Conservation (phyloP, 2,888 invertebrate species). For the Asteroscopus sphinx region DNA sequence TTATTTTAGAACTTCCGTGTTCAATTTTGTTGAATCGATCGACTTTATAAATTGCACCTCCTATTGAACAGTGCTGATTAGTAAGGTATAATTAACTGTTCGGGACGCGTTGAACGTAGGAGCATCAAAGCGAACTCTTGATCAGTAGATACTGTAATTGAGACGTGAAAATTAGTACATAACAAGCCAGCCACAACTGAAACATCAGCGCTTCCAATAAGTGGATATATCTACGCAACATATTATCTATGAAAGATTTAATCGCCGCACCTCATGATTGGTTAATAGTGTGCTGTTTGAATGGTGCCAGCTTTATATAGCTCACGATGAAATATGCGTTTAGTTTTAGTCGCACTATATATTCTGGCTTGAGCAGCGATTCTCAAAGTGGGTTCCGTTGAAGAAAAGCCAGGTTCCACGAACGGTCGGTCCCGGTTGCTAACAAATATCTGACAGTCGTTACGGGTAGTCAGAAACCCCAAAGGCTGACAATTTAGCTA, state of each 20-base stretch:
- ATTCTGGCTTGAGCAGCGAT: no score
- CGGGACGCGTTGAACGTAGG: constrained; percentile 31
- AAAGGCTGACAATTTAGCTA: no score
- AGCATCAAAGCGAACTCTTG: constrained; percentile 47
- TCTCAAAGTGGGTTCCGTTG: no score
- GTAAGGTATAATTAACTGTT: constrained; percentile 60
- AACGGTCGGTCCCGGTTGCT: no score
- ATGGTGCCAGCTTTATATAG: constrained; percentile 61
- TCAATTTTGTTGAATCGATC: constrained; percentile 20
- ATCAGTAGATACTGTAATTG: constrained; percentile 40
- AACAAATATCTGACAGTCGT: no score
- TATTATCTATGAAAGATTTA: constrained; percentile 53
- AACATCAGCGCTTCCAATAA: constrained; percentile 32
- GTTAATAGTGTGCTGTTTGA: constrained; percentile 61
- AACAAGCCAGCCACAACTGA: constrained; percentile 31
- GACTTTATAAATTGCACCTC: constrained; percentile 5
- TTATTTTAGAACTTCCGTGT: constrained; percentile 6
- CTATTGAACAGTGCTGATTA: constrained; percentile 53
- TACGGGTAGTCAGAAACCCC: no score
- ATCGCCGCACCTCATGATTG: constrained; percentile 60
- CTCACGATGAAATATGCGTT: constrained; percentile 56
- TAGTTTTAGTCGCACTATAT: constrained; percentile 50
- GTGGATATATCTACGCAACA: constrained; percentile 38
- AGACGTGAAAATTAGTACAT: constrained; percentile 37
- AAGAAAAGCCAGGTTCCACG: no score